Evolutionary conservation across 2,113 vertebrate genomes (phyloP).

Genomic region (Myrmecophaga tridactyla): DNA sequence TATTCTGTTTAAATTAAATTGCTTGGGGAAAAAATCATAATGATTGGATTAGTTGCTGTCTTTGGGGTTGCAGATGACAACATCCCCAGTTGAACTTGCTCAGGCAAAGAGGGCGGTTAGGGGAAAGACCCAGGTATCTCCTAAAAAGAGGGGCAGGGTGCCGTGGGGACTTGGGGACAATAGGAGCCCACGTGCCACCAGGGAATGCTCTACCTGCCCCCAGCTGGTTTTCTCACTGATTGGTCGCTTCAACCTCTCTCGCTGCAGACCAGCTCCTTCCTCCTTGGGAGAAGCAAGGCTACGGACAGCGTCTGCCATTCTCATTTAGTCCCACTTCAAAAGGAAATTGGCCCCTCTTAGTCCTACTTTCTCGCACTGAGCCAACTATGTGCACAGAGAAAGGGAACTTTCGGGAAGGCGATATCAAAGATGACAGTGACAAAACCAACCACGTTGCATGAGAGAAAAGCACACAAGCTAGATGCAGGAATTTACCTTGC

Average conservation of each 20-base stretch:
- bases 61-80: neutral
- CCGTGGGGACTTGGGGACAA: neutral
- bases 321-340: too few species aligned
- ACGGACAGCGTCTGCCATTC: too few species aligned
- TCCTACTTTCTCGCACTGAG: rapidly evolving
- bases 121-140: neutral
- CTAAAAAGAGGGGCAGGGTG: neutral
- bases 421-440: neutral
- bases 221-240: neutral
- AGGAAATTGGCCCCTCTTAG: too few species aligned
- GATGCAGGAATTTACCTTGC: neutral
- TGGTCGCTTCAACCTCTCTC: neutral
- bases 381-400: neutral
- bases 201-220: too few species aligned
- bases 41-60: neutral
- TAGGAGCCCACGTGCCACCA: neutral
- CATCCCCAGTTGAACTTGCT: neutral
- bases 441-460: neutral
- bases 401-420: too few species aligned
- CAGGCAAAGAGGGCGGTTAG: neutral
- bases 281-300: rapidly evolving
- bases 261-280: neutral
- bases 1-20: neutral
- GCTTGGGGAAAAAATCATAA: neutral
- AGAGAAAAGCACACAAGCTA: too few species aligned